phyloP scores from a whole-genome alignment of 2,888 invertebrate species.

The Trichogramma dendrolimi region DNA sequence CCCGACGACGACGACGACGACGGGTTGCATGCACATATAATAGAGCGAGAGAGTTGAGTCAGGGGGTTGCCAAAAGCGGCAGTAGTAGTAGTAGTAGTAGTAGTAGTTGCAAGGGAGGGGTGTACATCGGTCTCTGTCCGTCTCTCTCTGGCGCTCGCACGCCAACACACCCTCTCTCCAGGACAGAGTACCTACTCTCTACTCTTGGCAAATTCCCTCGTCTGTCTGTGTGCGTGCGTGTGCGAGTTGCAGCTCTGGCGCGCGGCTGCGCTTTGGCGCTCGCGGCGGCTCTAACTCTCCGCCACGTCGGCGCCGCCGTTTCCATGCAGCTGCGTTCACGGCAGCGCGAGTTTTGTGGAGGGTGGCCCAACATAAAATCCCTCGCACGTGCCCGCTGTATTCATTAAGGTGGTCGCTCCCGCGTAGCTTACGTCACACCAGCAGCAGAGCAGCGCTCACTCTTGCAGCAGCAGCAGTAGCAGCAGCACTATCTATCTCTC shows the following conservation, averaged over 20 bases:
- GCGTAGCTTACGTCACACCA: conserved; percentile 42
- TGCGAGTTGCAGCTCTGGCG: not conserved
- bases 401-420: conserved; percentile 51
- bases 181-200: too few relatives aligned
- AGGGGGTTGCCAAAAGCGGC: too few relatives aligned
- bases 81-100: too few relatives aligned
- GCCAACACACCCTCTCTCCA: too few relatives aligned
- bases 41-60: too few relatives aligned
- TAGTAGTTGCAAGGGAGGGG: too few relatives aligned
- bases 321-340: conserved; percentile 34
- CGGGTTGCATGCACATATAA: too few relatives aligned
- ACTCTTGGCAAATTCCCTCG: too few relatives aligned
- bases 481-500: not conserved
- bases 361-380: conserved; percentile 50
- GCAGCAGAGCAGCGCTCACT: not conserved
- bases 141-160: too few relatives aligned
- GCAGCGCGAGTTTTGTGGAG: conserved; percentile 28
- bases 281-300: conserved; percentile 49
- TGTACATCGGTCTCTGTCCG: too few relatives aligned
- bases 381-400: conserved; percentile 52
- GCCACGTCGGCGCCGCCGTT: conserved; percentile 37
- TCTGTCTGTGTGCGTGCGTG: too few relatives aligned
- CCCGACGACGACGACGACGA: too few relatives aligned
- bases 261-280: not conserved
- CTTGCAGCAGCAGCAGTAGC: not conserved